Conservation (phyloP, 2,797 vertebrate genomes). For the Cryptoprocta ferox region DNA sequence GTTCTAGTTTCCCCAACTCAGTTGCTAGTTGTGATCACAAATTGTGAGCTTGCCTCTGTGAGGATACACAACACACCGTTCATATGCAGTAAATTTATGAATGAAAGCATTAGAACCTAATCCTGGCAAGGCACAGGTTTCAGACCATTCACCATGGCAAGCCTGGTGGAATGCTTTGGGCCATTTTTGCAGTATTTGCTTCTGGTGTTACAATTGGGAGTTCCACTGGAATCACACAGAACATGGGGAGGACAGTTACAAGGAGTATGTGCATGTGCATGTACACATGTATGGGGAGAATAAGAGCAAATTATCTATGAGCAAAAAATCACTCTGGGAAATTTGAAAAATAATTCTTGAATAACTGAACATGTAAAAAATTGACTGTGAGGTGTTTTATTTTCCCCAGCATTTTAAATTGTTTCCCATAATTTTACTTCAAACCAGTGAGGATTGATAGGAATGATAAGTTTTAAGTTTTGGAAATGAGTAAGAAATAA, state of each 20-base stretch:
- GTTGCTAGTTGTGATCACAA: neutral
- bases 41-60: neutral
- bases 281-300: neutral
- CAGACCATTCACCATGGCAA: fast-evolving
- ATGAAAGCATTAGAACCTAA: too few relatives aligned
- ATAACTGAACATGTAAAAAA: neutral
- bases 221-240: neutral
- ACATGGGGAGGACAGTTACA: neutral
- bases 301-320: neutral
- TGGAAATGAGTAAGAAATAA: neutral
- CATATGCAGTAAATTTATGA: neutral
- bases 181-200: neutral
- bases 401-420: neutral
- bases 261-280: neutral
- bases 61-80: neutral
- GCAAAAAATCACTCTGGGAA: neutral
- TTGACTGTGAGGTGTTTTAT: neutral
- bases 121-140: neutral
- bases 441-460: neutral
- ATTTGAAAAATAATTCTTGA: neutral
- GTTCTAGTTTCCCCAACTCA: neutral
- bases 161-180: fast-evolving
- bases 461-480: neutral
- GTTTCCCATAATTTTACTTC: neutral
- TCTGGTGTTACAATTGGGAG: neutral